Conservation (phyloP, 2,113 vertebrate genomes). For the Lepus europaeus region DNA sequence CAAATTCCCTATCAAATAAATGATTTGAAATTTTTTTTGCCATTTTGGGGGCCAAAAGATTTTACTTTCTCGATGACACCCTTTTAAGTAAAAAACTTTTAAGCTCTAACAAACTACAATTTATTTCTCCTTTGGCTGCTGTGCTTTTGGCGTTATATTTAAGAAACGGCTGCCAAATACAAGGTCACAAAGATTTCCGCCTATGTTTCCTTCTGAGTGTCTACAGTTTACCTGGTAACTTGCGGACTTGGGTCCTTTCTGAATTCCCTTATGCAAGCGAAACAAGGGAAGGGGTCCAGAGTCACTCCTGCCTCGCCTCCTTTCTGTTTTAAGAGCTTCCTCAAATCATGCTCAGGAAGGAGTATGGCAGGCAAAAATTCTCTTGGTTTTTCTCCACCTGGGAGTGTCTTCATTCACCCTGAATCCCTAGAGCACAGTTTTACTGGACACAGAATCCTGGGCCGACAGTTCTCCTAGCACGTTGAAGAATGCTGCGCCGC, state of each 20-base stretch:
- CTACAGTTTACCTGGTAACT: not conserved
- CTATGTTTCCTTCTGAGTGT: not conserved
- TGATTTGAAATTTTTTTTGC: not conserved
- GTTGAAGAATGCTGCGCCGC: conserved; percentile 30
- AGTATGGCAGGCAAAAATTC: not conserved
- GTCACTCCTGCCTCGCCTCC: not conserved
- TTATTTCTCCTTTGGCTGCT: not conserved
- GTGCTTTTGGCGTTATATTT: not conserved
- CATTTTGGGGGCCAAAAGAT: not conserved
- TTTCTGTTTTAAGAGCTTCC: not conserved
- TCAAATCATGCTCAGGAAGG: not conserved
- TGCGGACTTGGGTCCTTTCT: not conserved
- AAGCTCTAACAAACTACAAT: not conserved
- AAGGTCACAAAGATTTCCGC: not conserved
- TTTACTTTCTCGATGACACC: not conserved
- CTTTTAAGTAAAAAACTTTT: not conserved
- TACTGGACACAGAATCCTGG: not conserved
- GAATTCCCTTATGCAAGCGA: not conserved
- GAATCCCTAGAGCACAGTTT: conserved; percentile 20
- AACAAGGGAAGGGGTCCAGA: not conserved
- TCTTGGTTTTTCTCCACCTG: conserved; percentile 23
- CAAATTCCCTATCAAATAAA: not conserved
- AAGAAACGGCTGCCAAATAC: not conserved
- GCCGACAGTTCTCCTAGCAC: conserved; percentile 26
- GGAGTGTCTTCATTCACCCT: not conserved